phyloP scores from a whole-genome alignment of 2,888 invertebrate genomes.

The Ophioninae sp. region DNA sequence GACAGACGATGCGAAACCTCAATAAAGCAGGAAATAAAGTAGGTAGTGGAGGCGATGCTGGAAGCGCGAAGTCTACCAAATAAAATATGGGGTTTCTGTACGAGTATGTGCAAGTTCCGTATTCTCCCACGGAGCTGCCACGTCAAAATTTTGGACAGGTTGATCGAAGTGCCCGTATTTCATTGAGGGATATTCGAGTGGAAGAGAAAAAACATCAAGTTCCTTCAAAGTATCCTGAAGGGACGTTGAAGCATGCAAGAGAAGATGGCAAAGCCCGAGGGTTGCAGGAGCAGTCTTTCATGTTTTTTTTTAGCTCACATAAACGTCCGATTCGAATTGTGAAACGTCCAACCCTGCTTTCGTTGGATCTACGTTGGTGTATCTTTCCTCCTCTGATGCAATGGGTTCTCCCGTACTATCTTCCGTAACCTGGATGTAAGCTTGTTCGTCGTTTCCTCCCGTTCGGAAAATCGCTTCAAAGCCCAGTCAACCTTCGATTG shows the following conservation, averaged over 20 bases:
- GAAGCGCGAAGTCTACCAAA: not conserved
- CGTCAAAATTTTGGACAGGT: not conserved
- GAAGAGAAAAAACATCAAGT: not conserved
- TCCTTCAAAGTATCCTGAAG: not conserved
- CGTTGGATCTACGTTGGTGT: constrained; percentile 21
- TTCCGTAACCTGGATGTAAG: not conserved
- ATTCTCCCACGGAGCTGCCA: too few relatives aligned
- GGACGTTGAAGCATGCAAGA: not conserved
- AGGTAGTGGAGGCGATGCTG: not conserved
- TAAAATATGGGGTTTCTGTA: constrained; percentile 9
- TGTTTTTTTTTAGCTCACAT: constrained; percentile 6
- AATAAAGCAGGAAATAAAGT: constrained; percentile 9
- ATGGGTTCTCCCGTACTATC: constrained; percentile 21
- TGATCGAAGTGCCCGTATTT: not conserved
- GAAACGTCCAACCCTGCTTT: constrained; percentile 57
- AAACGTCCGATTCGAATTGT: constrained; percentile 65
- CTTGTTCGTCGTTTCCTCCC: constrained; percentile 11
- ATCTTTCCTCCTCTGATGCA: constrained; percentile 40
- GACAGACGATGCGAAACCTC: constrained; percentile 12
- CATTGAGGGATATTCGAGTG: not conserved
- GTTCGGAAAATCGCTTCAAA: constrained; percentile 25
- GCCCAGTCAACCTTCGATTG: constrained; percentile 44
- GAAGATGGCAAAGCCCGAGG: constrained; percentile 7
- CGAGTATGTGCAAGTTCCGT: not conserved
- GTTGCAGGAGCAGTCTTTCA: constrained; percentile 1